phyloP scores from a whole-genome alignment of 2,113 vertebrate genomes.

The Phylloscopus trochilus region DNA sequence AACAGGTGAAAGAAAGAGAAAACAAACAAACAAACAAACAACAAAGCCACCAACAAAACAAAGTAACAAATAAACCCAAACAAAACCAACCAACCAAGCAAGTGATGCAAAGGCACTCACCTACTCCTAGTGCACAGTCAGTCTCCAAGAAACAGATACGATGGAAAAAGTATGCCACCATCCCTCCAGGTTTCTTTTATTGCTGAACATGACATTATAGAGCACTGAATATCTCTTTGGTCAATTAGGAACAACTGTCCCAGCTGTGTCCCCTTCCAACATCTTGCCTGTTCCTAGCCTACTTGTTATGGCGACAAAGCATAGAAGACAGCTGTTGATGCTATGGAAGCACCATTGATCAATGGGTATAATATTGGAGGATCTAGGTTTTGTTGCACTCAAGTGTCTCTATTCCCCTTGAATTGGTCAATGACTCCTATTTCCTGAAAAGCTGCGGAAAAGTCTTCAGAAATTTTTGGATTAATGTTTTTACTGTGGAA shows the following conservation, averaged over 20 bases:
- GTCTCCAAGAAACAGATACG: neutral
- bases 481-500: neutral
- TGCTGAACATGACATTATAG: neutral
- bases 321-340: neutral
- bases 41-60: neutral
- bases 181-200: neutral
- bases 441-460: neutral
- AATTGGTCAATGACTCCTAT: neutral
- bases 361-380: neutral
- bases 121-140: neutral
- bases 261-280: neutral
- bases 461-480: neutral
- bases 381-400: neutral
- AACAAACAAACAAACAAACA: neutral
- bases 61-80: neutral
- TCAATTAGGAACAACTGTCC: neutral
- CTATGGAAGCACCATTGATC: neutral
- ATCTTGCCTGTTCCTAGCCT: neutral
- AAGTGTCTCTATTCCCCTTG: neutral
- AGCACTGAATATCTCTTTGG: neutral
- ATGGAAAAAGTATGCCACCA: neutral
- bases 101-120: neutral
- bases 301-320: accelerated
- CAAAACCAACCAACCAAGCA: neutral
- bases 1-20: neutral